Conservation (phyloP, 2,113 vertebrate genomes). For the Limanda limanda region DNA sequence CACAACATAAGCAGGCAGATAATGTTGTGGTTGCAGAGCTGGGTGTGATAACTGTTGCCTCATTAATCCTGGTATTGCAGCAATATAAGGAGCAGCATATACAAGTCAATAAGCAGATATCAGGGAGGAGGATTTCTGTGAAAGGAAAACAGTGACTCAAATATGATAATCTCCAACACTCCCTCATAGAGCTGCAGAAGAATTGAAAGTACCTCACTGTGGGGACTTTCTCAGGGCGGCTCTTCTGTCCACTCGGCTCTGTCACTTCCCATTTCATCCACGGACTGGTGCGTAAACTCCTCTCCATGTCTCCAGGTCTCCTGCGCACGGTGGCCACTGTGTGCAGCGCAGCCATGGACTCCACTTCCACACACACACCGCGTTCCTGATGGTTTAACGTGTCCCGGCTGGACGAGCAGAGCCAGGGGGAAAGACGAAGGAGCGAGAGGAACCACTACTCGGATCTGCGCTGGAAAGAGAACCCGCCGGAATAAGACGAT, state of each 20-base stretch:
- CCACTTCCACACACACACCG: background rate
- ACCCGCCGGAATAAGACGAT: background rate
- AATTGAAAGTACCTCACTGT: background rate
- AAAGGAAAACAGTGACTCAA: background rate
- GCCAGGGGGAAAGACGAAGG: no score
- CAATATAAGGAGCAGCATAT: no score
- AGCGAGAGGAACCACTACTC: no score
- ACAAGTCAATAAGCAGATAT: background rate
- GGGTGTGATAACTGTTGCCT: no score
- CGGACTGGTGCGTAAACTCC: background rate
- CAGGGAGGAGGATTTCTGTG: background rate
- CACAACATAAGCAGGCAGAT: no score
- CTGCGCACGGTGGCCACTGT: background rate
- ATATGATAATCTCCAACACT: no score
- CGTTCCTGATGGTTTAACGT: background rate
- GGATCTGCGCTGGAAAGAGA: background rate
- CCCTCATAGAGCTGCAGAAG: background rate
- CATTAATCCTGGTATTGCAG: no score
- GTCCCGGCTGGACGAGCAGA: background rate
- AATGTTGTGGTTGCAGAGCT: no score
- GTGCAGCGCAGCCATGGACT: conserved; percentile 4
- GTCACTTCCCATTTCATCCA: conserved; percentile 42
- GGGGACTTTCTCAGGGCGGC: background rate
- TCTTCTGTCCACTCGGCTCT: conserved; percentile 23
- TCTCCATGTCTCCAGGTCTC: background rate